Conservation (phyloP, 2,797 vertebrate species). For the Coccyzus lansbergi region DNA sequence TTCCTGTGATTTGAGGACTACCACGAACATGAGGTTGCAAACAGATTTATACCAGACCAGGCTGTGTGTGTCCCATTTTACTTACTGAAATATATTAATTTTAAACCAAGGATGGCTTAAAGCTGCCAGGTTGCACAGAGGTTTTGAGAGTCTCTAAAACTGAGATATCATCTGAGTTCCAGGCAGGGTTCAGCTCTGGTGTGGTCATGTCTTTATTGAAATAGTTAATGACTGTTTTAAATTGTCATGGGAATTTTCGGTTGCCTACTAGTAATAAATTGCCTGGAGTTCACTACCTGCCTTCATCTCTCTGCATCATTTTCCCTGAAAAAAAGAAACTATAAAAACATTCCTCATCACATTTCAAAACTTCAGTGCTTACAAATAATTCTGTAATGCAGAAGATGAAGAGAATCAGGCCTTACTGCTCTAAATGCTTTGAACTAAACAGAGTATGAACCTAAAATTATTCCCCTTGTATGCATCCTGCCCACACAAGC, state of each 20-base stretch:
- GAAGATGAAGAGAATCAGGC: background rate
- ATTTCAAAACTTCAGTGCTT: background rate
- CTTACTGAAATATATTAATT: background rate
- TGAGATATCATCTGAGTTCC: background rate
- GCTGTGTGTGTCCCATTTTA: background rate
- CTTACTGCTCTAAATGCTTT: accelerated
- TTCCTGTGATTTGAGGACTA: background rate
- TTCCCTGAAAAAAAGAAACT: background rate
- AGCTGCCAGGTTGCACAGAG: background rate
- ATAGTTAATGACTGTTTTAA: background rate
- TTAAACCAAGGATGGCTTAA: background rate
- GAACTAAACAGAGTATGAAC: background rate
- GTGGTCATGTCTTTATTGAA: background rate
- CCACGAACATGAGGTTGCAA: background rate
- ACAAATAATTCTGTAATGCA: background rate
- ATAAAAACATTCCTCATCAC: background rate
- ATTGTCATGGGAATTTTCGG: accelerated
- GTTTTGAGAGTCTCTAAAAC: background rate
- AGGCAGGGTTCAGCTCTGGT: background rate
- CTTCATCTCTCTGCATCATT: background rate
- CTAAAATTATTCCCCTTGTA: background rate
- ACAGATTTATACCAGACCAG: background rate
- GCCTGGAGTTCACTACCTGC: background rate
- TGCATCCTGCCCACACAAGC: background rate
- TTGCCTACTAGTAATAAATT: background rate